Percentiles rank a stretch among this genome's conserved stretches.
phyloP scores from a whole-genome alignment of 2,888 invertebrate species.

The Drosophila sordidula region DNA sequence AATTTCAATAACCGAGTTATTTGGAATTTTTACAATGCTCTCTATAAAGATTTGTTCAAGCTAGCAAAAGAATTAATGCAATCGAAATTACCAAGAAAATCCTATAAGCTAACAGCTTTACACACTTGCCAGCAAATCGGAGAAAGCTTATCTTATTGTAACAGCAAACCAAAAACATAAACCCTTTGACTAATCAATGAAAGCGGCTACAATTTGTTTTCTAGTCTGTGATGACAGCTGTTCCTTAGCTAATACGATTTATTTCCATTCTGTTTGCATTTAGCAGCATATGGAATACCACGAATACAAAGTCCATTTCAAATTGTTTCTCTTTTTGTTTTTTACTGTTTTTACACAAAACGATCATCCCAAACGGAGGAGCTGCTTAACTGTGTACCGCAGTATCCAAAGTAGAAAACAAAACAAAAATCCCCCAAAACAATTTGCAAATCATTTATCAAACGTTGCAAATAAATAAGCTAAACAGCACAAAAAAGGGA shows the following conservation, averaged over 20 bases:
- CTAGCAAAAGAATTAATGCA: not conserved
- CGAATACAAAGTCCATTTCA: conserved; percentile 5
- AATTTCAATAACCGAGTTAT: too few relatives aligned
- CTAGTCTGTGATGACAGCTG: conserved; percentile 5
- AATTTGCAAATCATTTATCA: conserved; percentile 54
- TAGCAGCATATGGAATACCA: conserved; percentile 8
- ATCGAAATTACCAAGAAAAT: not conserved
- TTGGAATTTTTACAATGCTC: too few relatives aligned
- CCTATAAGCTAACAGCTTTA: not conserved
- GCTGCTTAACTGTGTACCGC: not conserved
- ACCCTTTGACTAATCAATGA: not conserved
- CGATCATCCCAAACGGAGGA: conserved; percentile 1
- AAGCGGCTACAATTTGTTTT: conserved; percentile 2
- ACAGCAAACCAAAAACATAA: not conserved
- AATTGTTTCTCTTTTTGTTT: not conserved
- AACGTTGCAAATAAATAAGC: conserved; percentile 33
- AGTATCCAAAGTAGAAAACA: not conserved
- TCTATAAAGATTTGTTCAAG: too few relatives aligned
- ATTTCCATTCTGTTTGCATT: not conserved
- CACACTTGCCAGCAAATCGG: not conserved
- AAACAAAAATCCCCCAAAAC: conserved; percentile 1
- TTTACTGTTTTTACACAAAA: not conserved
- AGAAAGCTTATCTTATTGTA: not conserved
- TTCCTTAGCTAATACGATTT: not conserved
- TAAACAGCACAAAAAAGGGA: conserved; percentile 6